Evolutionary conservation across 2,888 invertebrate genomes (phyloP).

Genomic region (Scaptomyza polygonia): DNA sequence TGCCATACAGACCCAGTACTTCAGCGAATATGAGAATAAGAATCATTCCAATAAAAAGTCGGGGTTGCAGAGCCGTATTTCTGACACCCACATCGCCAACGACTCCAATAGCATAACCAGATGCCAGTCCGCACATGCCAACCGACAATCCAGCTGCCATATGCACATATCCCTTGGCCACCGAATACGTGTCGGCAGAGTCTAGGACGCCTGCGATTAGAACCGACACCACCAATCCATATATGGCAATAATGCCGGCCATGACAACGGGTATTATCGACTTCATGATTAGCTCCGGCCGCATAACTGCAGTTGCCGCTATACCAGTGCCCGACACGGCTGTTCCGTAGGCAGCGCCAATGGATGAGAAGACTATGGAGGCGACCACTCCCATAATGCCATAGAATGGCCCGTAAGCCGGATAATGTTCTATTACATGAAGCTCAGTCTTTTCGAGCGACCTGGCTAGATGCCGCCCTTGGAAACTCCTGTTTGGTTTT

Average conservation of each 20-base stretch:
- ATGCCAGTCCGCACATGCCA: constrained; percentile 98
- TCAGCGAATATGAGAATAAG: constrained; percentile 85
- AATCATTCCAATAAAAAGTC: constrained; percentile 99
- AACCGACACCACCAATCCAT: constrained; percentile 98
- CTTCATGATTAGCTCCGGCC: constrained; percentile 99
- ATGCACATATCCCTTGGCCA: constrained; percentile 95
- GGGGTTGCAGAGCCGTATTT: constrained; percentile 98
- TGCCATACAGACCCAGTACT: constrained; percentile 63
- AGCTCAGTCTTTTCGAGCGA: background rate
- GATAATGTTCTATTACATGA: constrained; percentile 8
- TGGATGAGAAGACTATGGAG: constrained; percentile 65
- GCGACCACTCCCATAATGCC: constrained; percentile 60
- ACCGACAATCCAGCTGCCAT: constrained; percentile 98
- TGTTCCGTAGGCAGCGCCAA: constrained; percentile 95
- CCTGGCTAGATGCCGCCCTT: background rate
- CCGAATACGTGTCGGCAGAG: constrained; percentile 37
- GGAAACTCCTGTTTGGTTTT: background rate
- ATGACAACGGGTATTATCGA: constrained; percentile 99
- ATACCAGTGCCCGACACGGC: constrained; percentile 90
- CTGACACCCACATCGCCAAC: constrained; percentile 87
- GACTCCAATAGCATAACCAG: constrained; percentile 99
- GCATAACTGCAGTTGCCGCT: constrained; percentile 99
- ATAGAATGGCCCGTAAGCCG: constrained; percentile 61
- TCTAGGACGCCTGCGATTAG: constrained; percentile 91
- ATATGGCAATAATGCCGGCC: constrained; percentile 99